A percentile compares a stretch with the other conserved stretches of the same genome.
Evolutionary conservation across 1,140 invertebrate species (phyloP).

Genomic region (Monochamus saltuarius): DNA sequence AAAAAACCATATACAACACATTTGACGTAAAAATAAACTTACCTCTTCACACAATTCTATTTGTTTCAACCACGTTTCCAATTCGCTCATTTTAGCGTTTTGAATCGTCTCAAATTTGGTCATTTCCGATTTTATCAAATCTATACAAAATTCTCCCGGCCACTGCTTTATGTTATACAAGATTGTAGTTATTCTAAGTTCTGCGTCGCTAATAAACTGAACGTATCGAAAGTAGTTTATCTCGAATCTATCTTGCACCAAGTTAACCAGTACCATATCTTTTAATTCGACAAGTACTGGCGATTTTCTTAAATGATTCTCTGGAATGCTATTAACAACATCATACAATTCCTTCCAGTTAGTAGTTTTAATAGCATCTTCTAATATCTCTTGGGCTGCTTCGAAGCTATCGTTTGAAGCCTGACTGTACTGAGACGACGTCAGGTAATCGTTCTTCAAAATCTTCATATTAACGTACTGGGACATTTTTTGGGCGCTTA

Average conservation of each 20-base stretch:
- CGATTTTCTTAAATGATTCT: constrained; percentile 36
- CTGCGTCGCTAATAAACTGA: constrained; percentile 42
- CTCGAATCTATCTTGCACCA: constrained; percentile 38
- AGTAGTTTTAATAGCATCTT: constrained; percentile 38
- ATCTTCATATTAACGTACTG: constrained; percentile 31
- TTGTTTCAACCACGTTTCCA: constrained; percentile 52
- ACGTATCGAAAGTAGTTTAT: constrained; percentile 42
- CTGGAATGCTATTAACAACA: constrained; percentile 43
- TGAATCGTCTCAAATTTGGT: constrained; percentile 29
- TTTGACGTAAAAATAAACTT: constrained; percentile 34
- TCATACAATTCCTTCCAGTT: constrained; percentile 43
- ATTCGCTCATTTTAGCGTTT: constrained; percentile 31
- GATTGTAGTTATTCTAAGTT: constrained; percentile 45
- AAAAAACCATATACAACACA: constrained; percentile 53
- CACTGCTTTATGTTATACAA: constrained; percentile 48
- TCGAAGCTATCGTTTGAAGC: constrained; percentile 34
- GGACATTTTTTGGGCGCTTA: constrained; percentile 31
- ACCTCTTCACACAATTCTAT: constrained; percentile 56
- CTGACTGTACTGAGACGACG: constrained; percentile 12
- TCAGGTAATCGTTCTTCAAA: constrained; percentile 14
- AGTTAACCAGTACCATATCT: constrained; percentile 40
- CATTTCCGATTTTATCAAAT: constrained; percentile 43
- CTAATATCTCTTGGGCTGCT: constrained; percentile 49
- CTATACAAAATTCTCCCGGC: constrained; percentile 44
- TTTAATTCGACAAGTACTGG: constrained; percentile 30